A percentile compares a stretch with the other conserved stretches of the same genome.
These are phyloP conservation scores for Sphenodon punctatus DNA, from an alignment of 2,797 vertebrate genomes.

Conservation along the genomic window DNA sequence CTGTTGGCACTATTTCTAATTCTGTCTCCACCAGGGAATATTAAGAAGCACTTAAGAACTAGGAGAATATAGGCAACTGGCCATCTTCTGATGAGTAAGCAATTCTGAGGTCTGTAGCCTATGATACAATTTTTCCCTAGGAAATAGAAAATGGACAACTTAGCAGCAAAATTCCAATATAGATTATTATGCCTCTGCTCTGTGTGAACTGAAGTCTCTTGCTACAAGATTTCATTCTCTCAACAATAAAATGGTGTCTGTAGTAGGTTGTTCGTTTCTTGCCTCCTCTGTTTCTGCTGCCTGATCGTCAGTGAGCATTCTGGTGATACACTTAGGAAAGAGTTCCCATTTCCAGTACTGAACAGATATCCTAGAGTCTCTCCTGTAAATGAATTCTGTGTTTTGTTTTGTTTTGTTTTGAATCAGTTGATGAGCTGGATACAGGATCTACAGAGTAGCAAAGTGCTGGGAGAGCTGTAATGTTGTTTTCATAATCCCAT, in stretches of 20 bases:
- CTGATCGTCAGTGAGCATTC: background rate
- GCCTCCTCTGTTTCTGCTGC: background rate
- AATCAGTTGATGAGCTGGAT: too few species aligned
- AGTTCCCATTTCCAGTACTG: background rate
- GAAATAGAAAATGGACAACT: slow-evolving; percentile 24
- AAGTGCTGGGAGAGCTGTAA: background rate
- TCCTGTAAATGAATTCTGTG: too few species aligned
- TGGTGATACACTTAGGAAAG: background rate
- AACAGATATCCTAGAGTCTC: background rate
- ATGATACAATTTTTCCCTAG: background rate
- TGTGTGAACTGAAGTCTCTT: background rate
- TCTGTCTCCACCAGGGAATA: background rate
- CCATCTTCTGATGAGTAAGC: slow-evolving; percentile 56
- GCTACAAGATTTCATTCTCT: slow-evolving; percentile 10
- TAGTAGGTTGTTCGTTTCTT: background rate
- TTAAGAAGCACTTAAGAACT: background rate
- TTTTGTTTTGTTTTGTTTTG: too few species aligned
- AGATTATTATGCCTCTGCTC: slow-evolving; percentile 31
- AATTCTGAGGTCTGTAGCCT: background rate
- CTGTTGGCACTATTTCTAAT: slow-evolving; percentile 36
- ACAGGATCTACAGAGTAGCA: background rate
- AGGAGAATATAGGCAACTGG: slow-evolving; percentile 53
- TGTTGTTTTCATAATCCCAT: background rate
- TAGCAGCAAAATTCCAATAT: slow-evolving; percentile 40
- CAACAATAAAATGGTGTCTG: rapidly evolving